Evolutionary conservation across 2,113 vertebrate genomes (phyloP), one percentile per base, ranked within the genome.

Genomic region (Nothobranchius furzeri): DNA sequence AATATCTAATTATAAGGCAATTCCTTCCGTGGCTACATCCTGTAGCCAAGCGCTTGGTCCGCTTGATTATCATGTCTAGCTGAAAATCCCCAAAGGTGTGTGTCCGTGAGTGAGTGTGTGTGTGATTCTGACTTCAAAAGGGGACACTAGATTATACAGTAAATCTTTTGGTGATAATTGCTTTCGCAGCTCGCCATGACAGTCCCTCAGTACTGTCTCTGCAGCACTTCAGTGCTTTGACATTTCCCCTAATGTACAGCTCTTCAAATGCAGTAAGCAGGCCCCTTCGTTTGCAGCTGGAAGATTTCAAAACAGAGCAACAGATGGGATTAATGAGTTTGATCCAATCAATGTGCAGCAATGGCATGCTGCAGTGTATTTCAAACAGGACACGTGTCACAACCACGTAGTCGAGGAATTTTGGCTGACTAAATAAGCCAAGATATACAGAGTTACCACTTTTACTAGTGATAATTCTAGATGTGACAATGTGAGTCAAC

Each of bases 91-190:
- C 71, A 66, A 83, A 80, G 75, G 77, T 83, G 78, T 83, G 78
- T 81, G 61, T 73, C 3, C 36, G 45, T 37, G 63, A 30, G 45
- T 30, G 60, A 20, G 37, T 46, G 59, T 55, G 52, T 12, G 54
- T 59, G 60, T 60, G 56, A 60, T 54, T 76, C 64, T 65, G 68
- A 81, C 64, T 79, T 76, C 74, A 73, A 84, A 79, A 35, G 48
- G 37, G 51, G 40, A 37, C 47, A 72, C 57, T 68, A 70, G 83
- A 79, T 84, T 73, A 79, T 83, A 82, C 70, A 78, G 78, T 85
- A 87, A 86, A 88, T 87, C 79, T 82, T 76, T 68, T 37, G 66
- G 61, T 71, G 74, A 85, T 87, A 87, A 91, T 88, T 88, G 81
- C 81, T 70, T 72, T 50, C 81, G 77, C 81, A 71, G 79, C 76